phyloP scores from a whole-genome alignment of 2,797 vertebrate species.

The Sitta carolinensis region DNA sequence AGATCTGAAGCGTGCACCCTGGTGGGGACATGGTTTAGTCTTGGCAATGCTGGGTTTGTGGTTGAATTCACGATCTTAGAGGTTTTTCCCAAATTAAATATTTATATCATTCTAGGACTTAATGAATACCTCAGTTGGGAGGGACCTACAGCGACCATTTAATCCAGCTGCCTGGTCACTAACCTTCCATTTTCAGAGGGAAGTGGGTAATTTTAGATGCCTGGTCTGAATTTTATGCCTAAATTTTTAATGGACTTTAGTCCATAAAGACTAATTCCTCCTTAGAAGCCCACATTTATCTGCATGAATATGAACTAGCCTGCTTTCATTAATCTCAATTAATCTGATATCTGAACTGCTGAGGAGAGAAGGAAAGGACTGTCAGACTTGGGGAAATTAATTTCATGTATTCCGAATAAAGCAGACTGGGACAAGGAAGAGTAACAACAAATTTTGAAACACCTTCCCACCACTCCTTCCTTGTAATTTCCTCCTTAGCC shows the following conservation, averaged over 20 bases:
- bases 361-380: neutral
- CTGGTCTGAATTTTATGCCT: neutral
- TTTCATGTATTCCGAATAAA: neutral
- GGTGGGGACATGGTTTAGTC: neutral
- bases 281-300: neutral
- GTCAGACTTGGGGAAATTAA: neutral
- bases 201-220: neutral
- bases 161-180: neutral
- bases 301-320: neutral
- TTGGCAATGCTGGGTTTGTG: neutral
- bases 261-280: neutral
- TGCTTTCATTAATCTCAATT: neutral
- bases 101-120: neutral
- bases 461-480: neutral
- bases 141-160: fast-evolving
- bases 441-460: neutral
- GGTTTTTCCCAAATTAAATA: neutral
- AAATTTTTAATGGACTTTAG: neutral
- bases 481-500: neutral
- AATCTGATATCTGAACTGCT: neutral
- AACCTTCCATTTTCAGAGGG: neutral
- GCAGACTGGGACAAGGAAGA: neutral
- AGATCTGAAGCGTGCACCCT: neutral
- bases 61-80: neutral
- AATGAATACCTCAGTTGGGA: neutral